A percentile compares a stretch with the other conserved stretches of the same genome.
These are phyloP conservation scores for Scaptomyza graminum DNA, from an alignment of 1,140 invertebrate genomes.

Conservation along the genomic window DNA sequence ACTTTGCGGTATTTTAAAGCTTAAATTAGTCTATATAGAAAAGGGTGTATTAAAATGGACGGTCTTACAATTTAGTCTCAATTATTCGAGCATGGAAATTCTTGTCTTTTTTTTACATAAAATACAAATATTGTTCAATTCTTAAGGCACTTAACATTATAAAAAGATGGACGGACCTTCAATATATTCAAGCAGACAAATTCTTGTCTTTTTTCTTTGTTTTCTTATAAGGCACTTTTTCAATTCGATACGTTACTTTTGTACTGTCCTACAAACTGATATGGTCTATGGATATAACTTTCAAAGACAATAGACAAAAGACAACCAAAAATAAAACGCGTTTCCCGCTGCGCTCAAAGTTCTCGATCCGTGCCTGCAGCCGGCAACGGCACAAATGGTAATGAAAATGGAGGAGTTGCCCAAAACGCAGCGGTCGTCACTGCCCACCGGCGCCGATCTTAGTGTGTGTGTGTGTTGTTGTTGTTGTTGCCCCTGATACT, in stretches of 20 bases:
- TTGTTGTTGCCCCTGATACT: conserved; percentile 54
- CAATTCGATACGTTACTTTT: conserved; percentile 41
- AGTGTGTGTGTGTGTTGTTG: not conserved
- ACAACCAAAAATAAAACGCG: conserved; percentile 35
- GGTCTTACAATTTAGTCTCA: too few species aligned
- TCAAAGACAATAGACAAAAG: conserved; percentile 5
- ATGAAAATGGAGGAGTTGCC: conserved; percentile 80
- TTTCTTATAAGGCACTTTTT: conserved; percentile 56
- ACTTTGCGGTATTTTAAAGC: conserved; percentile 16
- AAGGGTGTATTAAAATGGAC: conserved; percentile 3
- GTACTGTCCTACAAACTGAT: conserved; percentile 63
- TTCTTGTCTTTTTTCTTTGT: conserved; percentile 10
- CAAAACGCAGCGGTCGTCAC: conserved; percentile 69
- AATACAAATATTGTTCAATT: conserved; percentile 25
- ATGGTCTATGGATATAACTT: conserved; percentile 16
- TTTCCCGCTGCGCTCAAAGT: conserved; percentile 40
- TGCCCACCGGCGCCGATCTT: conserved; percentile 61
- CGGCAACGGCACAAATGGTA: conserved; percentile 54
- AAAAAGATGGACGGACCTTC: conserved; percentile 66
- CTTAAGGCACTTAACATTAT: conserved; percentile 63
- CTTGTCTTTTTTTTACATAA: conserved; percentile 15
- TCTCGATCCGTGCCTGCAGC: conserved; percentile 24
- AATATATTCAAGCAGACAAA: conserved; percentile 45
- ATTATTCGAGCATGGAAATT: too few species aligned
- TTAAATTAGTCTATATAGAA: conserved; percentile 55